phyloP scores from a whole-genome alignment of 2,113 vertebrate species.

The Elanoides forficatus region DNA sequence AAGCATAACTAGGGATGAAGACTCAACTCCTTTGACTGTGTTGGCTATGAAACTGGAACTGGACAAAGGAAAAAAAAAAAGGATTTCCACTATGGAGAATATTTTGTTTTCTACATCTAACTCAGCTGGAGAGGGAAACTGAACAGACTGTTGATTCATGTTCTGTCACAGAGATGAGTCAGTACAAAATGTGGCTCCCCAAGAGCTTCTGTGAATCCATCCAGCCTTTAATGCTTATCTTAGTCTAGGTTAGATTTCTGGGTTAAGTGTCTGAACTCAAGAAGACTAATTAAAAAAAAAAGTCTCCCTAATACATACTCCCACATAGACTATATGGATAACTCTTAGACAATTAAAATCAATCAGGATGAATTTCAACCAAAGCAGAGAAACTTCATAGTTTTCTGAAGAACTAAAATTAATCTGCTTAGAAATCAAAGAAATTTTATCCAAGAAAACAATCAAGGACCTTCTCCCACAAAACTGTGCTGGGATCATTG shows the following conservation, averaged over 20 bases:
- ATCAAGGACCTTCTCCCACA: background rate
- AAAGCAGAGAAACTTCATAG: background rate
- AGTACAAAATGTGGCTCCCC: background rate
- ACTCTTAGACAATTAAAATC: background rate
- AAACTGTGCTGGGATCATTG: accelerated
- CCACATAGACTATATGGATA: background rate
- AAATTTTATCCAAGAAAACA: background rate
- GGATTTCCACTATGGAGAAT: background rate
- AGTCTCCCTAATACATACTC: background rate
- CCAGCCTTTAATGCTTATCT: background rate
- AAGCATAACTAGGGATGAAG: background rate
- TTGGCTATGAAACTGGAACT: background rate
- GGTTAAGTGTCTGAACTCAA: background rate
- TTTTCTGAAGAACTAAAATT: background rate
- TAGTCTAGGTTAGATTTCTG: background rate
- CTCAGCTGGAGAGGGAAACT: background rate
- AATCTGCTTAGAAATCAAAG: background rate
- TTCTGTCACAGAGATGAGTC: background rate
- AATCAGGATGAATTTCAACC: background rate
- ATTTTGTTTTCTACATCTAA: background rate
- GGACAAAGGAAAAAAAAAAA: background rate
- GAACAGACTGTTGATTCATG: background rate
- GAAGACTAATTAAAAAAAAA: background rate
- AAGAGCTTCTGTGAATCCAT: background rate
- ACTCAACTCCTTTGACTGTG: background rate